A percentile compares a stretch with the other conserved stretches of the same genome.
These are phyloP conservation scores for Sussaba pulchella DNA, from an alignment of 2,888 invertebrate species.

Conservation along the genomic window DNA sequence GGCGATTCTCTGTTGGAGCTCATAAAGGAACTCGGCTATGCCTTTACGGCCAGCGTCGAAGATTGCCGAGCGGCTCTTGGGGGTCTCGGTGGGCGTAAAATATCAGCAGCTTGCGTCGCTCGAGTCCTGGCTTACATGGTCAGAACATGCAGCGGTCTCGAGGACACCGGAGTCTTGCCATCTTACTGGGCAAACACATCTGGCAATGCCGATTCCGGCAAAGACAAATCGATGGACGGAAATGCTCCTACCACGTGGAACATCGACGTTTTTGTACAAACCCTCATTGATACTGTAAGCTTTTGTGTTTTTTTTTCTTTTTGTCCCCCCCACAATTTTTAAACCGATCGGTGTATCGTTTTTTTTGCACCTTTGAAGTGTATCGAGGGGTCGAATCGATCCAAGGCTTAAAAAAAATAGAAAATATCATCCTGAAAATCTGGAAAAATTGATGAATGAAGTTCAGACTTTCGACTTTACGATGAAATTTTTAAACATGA, in stretches of 20 bases:
- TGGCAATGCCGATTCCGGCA: conserved; percentile 85
- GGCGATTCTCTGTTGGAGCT: conserved; percentile 93
- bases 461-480: no score
- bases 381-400: no score
- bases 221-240: conserved; percentile 80
- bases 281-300: conserved; percentile 93
- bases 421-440: no score
- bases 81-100: conserved; percentile 92
- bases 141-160: conserved; percentile 91
- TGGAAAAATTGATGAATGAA: no score
- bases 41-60: conserved; percentile 94
- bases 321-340: no score
- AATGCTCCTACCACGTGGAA: conserved; percentile 91
- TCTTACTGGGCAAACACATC: conserved; percentile 87
- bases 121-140: conserved; percentile 95
- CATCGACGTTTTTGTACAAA: conserved; percentile 96
- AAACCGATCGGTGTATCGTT: no score
- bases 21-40: conserved; percentile 96
- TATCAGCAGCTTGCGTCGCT: conserved; percentile 94
- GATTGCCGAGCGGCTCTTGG: conserved; percentile 94
- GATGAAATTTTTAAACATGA: no score
- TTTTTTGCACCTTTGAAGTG: no score
- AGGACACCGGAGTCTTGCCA: conserved; percentile 85
- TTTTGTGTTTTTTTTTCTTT: not conserved
- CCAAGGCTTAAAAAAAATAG: no score